A percentile compares a stretch with the other conserved stretches of the same genome.
phyloP scores from a whole-genome alignment of 2,797 vertebrate species.

The Valencia hispanica region DNA sequence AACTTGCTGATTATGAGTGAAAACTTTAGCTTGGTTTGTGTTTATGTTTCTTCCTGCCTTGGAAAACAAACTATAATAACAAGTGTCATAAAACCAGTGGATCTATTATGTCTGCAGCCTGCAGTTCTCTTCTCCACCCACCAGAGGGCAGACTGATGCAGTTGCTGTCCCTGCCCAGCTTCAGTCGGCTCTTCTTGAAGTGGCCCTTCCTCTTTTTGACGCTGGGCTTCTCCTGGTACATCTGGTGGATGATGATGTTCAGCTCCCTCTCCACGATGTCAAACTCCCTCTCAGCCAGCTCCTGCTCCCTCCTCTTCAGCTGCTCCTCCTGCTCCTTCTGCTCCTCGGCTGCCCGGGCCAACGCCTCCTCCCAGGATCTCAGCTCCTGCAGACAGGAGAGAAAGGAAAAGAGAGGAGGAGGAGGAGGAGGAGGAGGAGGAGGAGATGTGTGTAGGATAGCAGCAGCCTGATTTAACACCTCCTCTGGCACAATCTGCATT shows the following conservation, averaged over 20 bases:
- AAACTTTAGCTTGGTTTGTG: not conserved
- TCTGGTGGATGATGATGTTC: slow-evolving; percentile 93
- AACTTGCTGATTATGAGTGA: not conserved
- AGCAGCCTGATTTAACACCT: slow-evolving; percentile 49
- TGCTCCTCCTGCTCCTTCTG: slow-evolving; percentile 90
- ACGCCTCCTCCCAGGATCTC: slow-evolving; percentile 90
- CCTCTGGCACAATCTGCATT: slow-evolving; percentile 8
- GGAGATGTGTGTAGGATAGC: slow-evolving; percentile 12
- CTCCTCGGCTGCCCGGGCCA: slow-evolving; percentile 88
- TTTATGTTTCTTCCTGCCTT: not conserved
- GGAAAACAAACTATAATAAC: not conserved
- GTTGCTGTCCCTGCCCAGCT: slow-evolving; percentile 88
- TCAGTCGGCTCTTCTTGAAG: slow-evolving; percentile 89
- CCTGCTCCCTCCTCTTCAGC: slow-evolving; percentile 88
- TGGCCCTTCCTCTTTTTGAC: slow-evolving; percentile 91
- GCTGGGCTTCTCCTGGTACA: slow-evolving; percentile 91
- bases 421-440: too few relatives aligned
- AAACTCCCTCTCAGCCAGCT: slow-evolving; percentile 90
- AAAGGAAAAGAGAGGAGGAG: not conserved
- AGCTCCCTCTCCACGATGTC: slow-evolving; percentile 93
- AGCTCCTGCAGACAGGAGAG: slow-evolving; percentile 81
- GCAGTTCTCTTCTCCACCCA: slow-evolving; percentile 70
- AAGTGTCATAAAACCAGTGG: slow-evolving; percentile 12
- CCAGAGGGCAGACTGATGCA: slow-evolving; percentile 93
- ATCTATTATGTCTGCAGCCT: too few relatives aligned